phyloP scores from a whole-genome alignment of 2,888 invertebrate species.

The Synergus itoensis region DNA sequence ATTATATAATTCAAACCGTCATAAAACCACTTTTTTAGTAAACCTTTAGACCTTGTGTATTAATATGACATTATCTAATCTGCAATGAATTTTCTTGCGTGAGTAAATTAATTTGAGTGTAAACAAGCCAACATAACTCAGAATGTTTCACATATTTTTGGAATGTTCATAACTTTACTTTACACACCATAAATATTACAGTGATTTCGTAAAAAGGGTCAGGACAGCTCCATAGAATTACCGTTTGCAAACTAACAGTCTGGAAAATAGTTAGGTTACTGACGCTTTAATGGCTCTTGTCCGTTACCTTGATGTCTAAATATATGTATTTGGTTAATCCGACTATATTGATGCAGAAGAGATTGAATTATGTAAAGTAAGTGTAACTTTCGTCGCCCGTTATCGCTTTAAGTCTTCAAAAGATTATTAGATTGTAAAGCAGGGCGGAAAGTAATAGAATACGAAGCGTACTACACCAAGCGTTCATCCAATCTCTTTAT shows the following conservation, averaged over 20 bases:
- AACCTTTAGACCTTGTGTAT: too few relatives aligned
- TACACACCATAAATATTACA: constrained; percentile 11
- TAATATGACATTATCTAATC: background rate
- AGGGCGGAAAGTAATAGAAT: background rate
- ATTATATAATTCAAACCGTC: background rate
- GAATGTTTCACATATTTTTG: background rate
- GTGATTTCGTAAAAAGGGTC: background rate
- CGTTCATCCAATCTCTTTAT: background rate
- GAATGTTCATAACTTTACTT: background rate
- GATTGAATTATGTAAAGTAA: background rate
- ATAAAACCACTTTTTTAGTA: background rate
- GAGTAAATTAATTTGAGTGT: background rate
- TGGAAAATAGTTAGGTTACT: constrained; percentile 32
- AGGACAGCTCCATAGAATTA: constrained; percentile 16
- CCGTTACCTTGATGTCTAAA: constrained; percentile 32
- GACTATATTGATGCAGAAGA: background rate
- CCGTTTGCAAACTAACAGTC: constrained; percentile 35
- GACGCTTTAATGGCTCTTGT: constrained; percentile 33
- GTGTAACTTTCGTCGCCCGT: background rate
- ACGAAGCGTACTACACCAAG: background rate
- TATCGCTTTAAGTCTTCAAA: background rate
- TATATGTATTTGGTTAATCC: constrained; percentile 31
- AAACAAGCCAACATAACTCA: background rate
- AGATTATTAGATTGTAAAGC: constrained; percentile 9
- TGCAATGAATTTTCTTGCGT: background rate